phyloP scores from a whole-genome alignment of 2,797 vertebrate species.

The Spinibarbus caldwelli region DNA sequence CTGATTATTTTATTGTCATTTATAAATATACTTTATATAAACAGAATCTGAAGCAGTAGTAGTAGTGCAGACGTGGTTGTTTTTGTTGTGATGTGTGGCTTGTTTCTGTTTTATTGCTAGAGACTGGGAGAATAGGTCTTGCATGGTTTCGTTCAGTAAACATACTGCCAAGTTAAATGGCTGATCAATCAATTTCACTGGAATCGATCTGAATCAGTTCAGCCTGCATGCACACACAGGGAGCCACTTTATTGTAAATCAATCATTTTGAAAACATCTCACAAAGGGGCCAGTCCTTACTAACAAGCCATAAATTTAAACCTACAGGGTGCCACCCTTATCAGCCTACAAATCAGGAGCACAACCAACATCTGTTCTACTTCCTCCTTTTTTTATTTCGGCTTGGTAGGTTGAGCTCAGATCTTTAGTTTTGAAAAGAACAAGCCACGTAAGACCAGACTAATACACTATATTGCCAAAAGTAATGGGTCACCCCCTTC shows the following conservation, averaged over 20 bases:
- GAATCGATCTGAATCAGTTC: constrained; percentile 99
- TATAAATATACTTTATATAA: background rate
- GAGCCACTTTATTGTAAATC: constrained; percentile 99
- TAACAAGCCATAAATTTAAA: constrained; percentile 95
- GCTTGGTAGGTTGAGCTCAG: constrained; percentile 48
- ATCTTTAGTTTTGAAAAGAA: constrained; percentile 15
- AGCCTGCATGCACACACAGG: constrained; percentile 94
- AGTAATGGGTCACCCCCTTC: too few species aligned
- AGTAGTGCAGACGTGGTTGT: background rate
- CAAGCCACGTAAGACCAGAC: background rate
- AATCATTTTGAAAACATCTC: constrained; percentile 99
- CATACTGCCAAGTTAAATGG: constrained; percentile 92
- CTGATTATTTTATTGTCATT: background rate
- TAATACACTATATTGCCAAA: too few species aligned
- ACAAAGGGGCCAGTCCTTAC: constrained; percentile 89
- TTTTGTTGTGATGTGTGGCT: constrained; percentile 57
- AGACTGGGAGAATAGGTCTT: constrained; percentile 68
- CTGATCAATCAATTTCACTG: constrained; percentile 97
- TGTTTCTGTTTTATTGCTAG: constrained; percentile 79
- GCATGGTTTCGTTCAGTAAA: constrained; percentile 86
- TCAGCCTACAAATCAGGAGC: constrained; percentile 87
- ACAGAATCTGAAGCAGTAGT: background rate
- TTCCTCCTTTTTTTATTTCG: constrained; percentile 67
- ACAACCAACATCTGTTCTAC: constrained; percentile 86
- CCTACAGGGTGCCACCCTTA: constrained; percentile 84